Evolutionary conservation across 2,113 vertebrate genomes (phyloP).

Genomic region (Apus apus): DNA sequence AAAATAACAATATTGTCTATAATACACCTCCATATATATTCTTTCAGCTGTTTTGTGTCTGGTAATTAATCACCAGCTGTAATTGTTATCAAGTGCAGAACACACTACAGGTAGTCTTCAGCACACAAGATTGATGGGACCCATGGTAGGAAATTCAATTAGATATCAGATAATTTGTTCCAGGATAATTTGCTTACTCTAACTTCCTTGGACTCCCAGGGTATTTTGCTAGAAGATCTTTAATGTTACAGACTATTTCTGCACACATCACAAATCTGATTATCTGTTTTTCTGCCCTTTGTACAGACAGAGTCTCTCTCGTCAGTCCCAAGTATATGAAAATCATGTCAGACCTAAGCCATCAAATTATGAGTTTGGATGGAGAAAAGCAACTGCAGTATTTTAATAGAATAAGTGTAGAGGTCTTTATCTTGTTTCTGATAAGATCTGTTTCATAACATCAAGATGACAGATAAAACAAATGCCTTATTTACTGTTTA

Average conservation of each 20-base stretch:
- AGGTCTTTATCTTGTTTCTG: neutral
- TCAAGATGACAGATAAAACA: neutral
- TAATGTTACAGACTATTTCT: slow-evolving; percentile 6
- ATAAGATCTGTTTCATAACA: neutral
- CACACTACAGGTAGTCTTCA: neutral
- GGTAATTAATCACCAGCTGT: neutral
- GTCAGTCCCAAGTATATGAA: neutral
- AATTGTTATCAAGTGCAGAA: neutral
- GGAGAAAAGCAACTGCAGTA: neutral
- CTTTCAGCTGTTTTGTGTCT: neutral
- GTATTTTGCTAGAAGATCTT: slow-evolving; percentile 14
- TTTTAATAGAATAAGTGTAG: neutral
- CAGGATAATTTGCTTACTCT: slow-evolving; percentile 29
- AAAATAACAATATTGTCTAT: neutral
- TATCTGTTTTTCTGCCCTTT: slow-evolving; percentile 16
- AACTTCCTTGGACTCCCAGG: neutral
- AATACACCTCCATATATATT: neutral
- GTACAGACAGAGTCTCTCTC: neutral
- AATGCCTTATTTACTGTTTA: neutral
- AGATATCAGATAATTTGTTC: slow-evolving; percentile 17
- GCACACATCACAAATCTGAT: slow-evolving; percentile 10
- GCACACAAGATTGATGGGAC: neutral
- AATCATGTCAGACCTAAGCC: slow-evolving; percentile 10
- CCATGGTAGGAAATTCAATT: slow-evolving; percentile 1
- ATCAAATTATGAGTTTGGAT: neutral